Percentiles rank a stretch among this genome's conserved stretches.
phyloP scores from a whole-genome alignment of 1,140 invertebrate species.

The Aphaenogaster rudis region DNA sequence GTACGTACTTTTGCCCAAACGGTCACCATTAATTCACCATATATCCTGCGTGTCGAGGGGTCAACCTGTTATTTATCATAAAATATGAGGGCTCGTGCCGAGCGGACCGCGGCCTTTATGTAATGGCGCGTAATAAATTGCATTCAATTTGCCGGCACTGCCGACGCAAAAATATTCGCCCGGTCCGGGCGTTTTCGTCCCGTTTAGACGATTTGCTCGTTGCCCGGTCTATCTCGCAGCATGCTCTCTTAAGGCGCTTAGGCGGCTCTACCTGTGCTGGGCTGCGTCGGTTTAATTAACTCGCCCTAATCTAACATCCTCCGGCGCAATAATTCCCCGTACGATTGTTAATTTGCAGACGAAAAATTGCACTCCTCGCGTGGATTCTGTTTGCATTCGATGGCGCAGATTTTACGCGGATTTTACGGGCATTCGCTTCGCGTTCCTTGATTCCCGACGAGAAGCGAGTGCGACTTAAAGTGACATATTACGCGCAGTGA shows the following conservation, averaged over 20 bases:
- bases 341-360: neutral
- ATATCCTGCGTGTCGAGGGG: constrained; percentile 78
- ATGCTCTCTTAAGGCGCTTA: neutral
- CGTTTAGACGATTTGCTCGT: constrained; percentile 27
- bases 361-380: neutral
- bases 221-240: neutral
- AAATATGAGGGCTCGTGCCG: constrained; percentile 78
- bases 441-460: neutral
- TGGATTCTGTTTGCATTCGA: neutral
- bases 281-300: constrained; percentile 27
- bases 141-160: constrained; percentile 76
- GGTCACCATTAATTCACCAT: constrained; percentile 78
- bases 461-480: constrained; percentile 5
- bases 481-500: constrained; percentile 41
- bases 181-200: constrained; percentile 60
- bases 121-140: constrained; percentile 79
- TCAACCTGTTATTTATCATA: constrained; percentile 82
- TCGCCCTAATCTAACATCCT: neutral
- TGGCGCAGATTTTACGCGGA: neutral
- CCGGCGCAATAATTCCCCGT: neutral
- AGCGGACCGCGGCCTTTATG: constrained; percentile 75
- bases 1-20: constrained; percentile 76
- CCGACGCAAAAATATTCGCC: constrained; percentile 72
- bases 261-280: no score
- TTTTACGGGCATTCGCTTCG: neutral